Conservation (phyloP, 2,797 vertebrate species). For the Kryptopterus vitreolus region DNA sequence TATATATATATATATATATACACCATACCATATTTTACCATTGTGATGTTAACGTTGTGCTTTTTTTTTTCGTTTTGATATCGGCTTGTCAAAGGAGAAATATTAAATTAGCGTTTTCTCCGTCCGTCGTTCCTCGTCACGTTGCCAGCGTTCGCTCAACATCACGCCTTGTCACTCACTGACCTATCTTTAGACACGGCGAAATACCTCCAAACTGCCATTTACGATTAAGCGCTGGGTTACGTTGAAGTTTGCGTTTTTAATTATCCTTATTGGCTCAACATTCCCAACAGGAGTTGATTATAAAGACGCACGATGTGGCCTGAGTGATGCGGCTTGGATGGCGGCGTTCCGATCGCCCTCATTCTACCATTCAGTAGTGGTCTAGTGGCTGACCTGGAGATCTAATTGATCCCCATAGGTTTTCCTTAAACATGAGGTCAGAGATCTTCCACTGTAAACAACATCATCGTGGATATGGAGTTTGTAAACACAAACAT, state of each 20-base stretch:
- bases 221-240: conserved; percentile 78
- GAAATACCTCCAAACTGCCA: conserved; percentile 63
- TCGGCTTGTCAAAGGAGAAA: conserved; percentile 39
- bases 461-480: too few species aligned
- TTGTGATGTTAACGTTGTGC: too few species aligned
- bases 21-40: not conserved
- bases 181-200: conserved; percentile 70
- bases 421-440: too few species aligned
- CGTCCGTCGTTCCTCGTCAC: conserved; percentile 9
- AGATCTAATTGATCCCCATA: too few species aligned
- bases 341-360: too few species aligned
- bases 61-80: conserved; percentile 1
- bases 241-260: conserved; percentile 70
- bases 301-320: not conserved
- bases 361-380: too few species aligned
- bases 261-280: conserved; percentile 45
- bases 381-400: too few species aligned
- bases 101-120: conserved; percentile 27
- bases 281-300: conserved; percentile 23
- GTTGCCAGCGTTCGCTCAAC: conserved; percentile 76
- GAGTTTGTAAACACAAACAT: too few species aligned
- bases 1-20: too few species aligned
- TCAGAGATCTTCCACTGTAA: too few species aligned
- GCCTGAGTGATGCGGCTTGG: not conserved
- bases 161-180: conserved; percentile 76